Base-by-base conservation (phyloP, 2,797 vertebrate genomes). In the Enteromius anoplus region DNA sequence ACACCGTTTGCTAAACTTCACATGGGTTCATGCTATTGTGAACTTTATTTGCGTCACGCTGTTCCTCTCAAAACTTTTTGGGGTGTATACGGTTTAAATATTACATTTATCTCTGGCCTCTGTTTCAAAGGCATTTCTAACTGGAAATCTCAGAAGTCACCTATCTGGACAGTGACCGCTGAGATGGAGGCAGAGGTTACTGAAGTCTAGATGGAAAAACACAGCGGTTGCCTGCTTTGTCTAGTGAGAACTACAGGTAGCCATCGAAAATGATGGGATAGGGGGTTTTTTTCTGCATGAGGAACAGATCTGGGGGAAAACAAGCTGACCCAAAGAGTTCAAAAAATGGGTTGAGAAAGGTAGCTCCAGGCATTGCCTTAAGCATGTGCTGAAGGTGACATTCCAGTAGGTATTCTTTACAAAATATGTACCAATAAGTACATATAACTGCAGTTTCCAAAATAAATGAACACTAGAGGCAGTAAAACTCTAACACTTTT, bases 241-340 rank as follows among this genome's bases (percentile, higher is more conserved):
- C 51, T 71, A 6, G 53, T 8, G 53, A 71, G 19, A 71, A 60
- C 53, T 32, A 80, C 53, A 71, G 68, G 19, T 62, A 49, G 29
- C 42, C 26, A 58, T 80, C 1, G 0, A n/a, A 37, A 80, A 23
- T 47, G 68, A 80, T 19, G 1, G 19, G 4, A 32, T 21, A 2
- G 10, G 10, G 19, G 5, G 26, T 26, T 53, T 29, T 42, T n/a
- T 62, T 23, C 23, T 32, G 40, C 53, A 49, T 49, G 40, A 47
- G 10, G 58, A 17, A 80, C 14, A 71, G 53, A 62, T 51, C 78
- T 80, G 2, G 32, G 78, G 51, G 37, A n/a, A 70, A 58, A 45
- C 17, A 58, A 71, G 34, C 19, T 32, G 51, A 42, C 11, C 34
- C 9, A 69, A 17, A 23, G 7, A 80, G 51, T 58, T 70, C 51